Evolutionary conservation across 2,113 vertebrate genomes (phyloP), one percentile per base, ranked within the genome.

Genomic region (Heliornis fulica): DNA sequence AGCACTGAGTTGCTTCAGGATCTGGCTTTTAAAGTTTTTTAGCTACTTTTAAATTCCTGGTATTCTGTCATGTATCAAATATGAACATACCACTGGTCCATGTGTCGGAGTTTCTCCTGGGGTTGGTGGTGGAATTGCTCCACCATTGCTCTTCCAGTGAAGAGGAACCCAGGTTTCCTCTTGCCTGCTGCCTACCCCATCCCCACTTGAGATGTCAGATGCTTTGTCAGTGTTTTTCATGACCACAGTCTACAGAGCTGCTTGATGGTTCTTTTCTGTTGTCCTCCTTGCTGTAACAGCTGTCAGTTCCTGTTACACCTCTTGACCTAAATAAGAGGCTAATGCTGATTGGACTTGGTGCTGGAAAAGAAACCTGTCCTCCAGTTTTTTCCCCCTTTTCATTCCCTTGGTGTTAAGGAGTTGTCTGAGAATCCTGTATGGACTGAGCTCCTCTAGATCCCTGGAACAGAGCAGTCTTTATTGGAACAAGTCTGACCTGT

Each of bases 281-380:
- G 90, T 88, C 86, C 15, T 66, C 45, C 75, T 89, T 34, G 15
- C 94, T 97, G 96, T 85, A 97, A 91, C 89, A 96, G 94, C 93
- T 95, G 38, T 93, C 86, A 76, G 75, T 93, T 96, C 90, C 91
- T 95, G 78, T 96, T 94, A 74, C 95, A 88, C 36, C 97, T 91
- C 56, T 91, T 81, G 61, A 90, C 78, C 93, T 89, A 89, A 93
- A 40, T 48, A 80, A 65, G 82, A 85, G 87, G 82, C 89, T 70
- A 71, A 85, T 65, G 57, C 81, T 59, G 46, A 56, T 72, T 83
- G 91, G 93, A 91, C n/a, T 69, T 88, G 96, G 97, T 98, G 97
- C 97, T 97, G 94, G 92, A 87, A 88, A 90, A 80, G 60, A 92
- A 92, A 70, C 40, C 71, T 94, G 36, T 86, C 61, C 57, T 74